Percentiles rank a stretch among this genome's conserved stretches.
Conservation (phyloP, 2,797 vertebrate species). For the Hemitrygon akajei region DNA sequence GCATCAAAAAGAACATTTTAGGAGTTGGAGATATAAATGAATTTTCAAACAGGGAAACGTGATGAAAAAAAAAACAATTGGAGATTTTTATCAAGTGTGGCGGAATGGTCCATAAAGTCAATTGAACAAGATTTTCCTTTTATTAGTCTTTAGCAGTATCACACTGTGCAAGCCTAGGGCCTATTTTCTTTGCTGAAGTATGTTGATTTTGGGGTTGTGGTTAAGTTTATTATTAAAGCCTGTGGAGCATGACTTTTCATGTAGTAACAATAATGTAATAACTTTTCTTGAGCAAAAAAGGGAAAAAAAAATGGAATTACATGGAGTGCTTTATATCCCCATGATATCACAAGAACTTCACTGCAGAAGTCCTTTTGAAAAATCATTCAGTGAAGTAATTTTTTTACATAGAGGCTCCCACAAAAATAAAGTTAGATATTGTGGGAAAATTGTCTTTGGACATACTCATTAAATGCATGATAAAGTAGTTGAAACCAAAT, state of each 20-base stretch:
- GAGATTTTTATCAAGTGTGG: neutral
- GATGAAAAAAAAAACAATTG: neutral
- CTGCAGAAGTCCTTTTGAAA: neutral
- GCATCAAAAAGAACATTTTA: conserved; percentile 13
- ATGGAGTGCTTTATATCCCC: neutral
- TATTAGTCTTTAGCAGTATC: conserved; percentile 6
- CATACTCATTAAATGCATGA: too few relatives aligned
- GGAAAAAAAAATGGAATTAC: neutral
- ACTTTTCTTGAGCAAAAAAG: neutral
- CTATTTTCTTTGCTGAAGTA: neutral
- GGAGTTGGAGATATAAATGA: neutral
- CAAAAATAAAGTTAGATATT: neutral
- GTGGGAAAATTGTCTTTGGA: too few relatives aligned
- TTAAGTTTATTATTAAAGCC: conserved; percentile 9
- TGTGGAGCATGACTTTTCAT: neutral
- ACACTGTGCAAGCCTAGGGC: neutral
- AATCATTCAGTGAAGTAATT: neutral
- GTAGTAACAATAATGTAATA: neutral
- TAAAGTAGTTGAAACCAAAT: too few relatives aligned
- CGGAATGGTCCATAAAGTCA: neutral
- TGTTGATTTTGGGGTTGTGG: conserved; percentile 4
- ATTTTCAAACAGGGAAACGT: neutral
- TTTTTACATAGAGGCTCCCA: neutral
- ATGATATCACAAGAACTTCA: neutral
- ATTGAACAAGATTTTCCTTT: neutral